phyloP scores from a whole-genome alignment of 2,113 vertebrate species.

The Neotoma lepida region DNA sequence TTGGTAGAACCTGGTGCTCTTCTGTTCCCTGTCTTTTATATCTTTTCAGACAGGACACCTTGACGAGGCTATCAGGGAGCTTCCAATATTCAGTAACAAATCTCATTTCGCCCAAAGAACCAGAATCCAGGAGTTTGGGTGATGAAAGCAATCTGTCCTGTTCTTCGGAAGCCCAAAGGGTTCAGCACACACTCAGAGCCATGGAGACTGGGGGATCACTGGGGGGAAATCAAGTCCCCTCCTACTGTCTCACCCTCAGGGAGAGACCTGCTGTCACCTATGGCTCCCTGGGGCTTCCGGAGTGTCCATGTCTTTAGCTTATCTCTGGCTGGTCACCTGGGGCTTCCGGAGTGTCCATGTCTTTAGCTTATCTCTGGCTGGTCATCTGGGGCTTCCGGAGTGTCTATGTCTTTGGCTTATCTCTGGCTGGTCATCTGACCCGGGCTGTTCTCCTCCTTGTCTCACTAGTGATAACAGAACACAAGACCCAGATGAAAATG shows the following conservation, averaged over 20 bases:
- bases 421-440: background rate
- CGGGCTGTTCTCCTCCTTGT: background rate
- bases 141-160: background rate
- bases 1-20: background rate
- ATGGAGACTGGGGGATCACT: fast-evolving
- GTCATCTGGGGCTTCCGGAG: fast-evolving
- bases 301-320: background rate
- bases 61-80: conserved; percentile 16
- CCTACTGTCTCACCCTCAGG: fast-evolving
- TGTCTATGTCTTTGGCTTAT: background rate
- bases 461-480: fast-evolving
- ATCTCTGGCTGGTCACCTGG: no score
- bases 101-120: conserved; percentile 34
- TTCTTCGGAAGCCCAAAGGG: background rate
- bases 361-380: no score
- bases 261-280: background rate
- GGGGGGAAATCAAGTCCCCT: no score
- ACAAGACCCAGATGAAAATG: background rate
- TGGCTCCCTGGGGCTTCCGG: background rate
- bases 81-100: conserved; percentile 35
- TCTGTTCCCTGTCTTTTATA: background rate
- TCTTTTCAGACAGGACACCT: conserved; percentile 11
- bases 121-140: background rate
- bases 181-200: fast-evolving
- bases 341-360: fast-evolving